phyloP scores from a whole-genome alignment of 1,140 invertebrate genomes.

The Wasmannia auropunctata region DNA sequence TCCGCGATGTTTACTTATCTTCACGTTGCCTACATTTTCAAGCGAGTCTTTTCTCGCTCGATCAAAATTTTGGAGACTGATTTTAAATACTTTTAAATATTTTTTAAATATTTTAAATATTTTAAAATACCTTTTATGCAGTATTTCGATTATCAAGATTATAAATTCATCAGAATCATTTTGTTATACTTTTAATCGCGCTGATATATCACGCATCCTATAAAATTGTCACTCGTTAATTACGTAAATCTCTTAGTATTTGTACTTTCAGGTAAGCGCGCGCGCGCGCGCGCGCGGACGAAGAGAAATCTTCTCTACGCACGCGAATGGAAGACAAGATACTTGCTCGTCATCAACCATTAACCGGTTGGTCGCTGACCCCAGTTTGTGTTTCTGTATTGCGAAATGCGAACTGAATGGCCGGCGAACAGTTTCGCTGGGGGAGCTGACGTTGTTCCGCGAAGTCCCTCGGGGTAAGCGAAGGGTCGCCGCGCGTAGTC shows the following conservation, averaged over 20 bases:
- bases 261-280: background rate
- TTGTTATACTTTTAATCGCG: background rate
- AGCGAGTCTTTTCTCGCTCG: background rate
- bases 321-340: conserved; percentile 21
- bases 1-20: background rate
- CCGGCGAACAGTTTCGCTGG: conserved; percentile 71
- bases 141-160: background rate
- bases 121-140: background rate
- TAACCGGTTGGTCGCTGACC: conserved; percentile 25
- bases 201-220: background rate
- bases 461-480: conserved; percentile 77
- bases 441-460: conserved; percentile 76
- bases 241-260: background rate
- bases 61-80: background rate
- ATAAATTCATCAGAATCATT: too few species aligned
- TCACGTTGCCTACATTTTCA: background rate
- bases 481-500: conserved; percentile 66
- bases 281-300: background rate
- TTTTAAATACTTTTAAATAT: background rate
- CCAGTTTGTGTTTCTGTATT: conserved; percentile 38
- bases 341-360: conserved; percentile 54
- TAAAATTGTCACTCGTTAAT: background rate
- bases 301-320: background rate
- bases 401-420: conserved; percentile 74
- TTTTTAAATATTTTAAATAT: too few species aligned